Evolutionary conservation across 1,140 invertebrate species (phyloP), one percentile per base, ranked within the genome.

Genomic region (Leptoteleia sp.): DNA sequence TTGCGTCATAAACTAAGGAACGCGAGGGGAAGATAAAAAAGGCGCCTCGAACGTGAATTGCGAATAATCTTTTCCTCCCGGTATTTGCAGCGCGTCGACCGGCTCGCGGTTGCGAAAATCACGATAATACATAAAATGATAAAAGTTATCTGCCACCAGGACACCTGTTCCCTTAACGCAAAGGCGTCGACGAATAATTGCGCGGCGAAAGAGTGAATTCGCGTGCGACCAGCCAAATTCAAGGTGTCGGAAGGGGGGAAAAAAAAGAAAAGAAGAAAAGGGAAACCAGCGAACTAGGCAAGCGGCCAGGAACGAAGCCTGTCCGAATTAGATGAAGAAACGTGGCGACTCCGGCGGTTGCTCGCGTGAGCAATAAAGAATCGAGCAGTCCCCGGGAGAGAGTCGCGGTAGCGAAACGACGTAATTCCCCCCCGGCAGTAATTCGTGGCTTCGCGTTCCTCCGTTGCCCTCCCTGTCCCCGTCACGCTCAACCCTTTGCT

Each of bases 401-500:
- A 48, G 42, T 64, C 76, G 77, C 76, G 72, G 43, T 54, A 27
- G 57, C 45, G 78, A 64, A 81, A 76, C 68, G 47, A 70, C 67
- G 76, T 75, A 78, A 80, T 82, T 82, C 76, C 76, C 71, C n/a
- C 16, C 50, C 35, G 40, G 68, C 70, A 9, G 54, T 67, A 67
- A 67, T 71, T 71, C 75, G 64, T 68, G 54, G 50, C 55, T 73
- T 79, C 67, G 61, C 76, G 64, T 73, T 73, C 62, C 55, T 35
- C 61, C 27, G 6, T 33, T 27, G 1, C 22, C 48, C 25, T 50
- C 17, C 64, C 61, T 40, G 16, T 19, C 67, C 76, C 65, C 48
- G 31, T 50, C 40, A 68, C 57, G 73, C n/a, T n/a, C n/a, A n/a
- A n/a, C n/a, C n/a, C n/a, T n/a, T n/a, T n/a, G n/a, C n/a, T n/a